These are phyloP conservation scores for Miltochrista miniata DNA, from an alignment of 2,888 invertebrate species.

Conservation along the genomic window DNA sequence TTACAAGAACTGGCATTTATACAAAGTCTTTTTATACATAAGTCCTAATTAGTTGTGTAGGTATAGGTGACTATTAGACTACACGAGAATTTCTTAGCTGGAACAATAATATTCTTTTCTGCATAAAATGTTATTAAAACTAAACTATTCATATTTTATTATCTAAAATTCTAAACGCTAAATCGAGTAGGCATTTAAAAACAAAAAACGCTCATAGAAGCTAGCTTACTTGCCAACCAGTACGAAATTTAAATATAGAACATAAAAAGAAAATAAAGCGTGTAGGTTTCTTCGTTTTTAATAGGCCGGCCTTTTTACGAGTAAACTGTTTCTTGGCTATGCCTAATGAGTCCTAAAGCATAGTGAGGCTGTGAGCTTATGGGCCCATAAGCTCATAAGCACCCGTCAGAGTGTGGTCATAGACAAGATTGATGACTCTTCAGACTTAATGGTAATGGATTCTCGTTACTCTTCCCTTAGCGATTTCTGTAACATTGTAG, in stretches of 20 bases:
- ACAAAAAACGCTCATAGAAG: no score
- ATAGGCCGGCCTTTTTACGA: background rate
- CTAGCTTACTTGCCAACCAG: no score
- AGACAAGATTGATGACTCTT: constrained; percentile 36
- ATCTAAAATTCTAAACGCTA: no score
- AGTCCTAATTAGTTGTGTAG: no score
- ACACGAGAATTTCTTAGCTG: background rate
- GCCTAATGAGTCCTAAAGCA: constrained; percentile 38
- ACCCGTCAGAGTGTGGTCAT: constrained; percentile 29
- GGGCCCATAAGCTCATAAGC: constrained; percentile 12
- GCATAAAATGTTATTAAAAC: no score
- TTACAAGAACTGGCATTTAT: background rate
- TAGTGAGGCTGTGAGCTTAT: constrained; percentile 13
- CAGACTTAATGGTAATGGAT: constrained; percentile 40
- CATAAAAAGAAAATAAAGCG: no score
- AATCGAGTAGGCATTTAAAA: no score
- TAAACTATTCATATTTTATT: no score
- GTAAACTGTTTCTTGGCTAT: constrained; percentile 9
- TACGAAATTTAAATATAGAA: no score
- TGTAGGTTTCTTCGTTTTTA: no score
- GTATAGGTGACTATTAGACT: background rate
- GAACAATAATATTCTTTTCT: no score
- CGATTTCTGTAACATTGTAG: constrained; percentile 23
- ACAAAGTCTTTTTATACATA: no score
- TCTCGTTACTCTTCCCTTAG: constrained; percentile 24